A percentile compares a stretch with the other conserved stretches of the same genome.
Evolutionary conservation across 2,888 invertebrate species (phyloP).

Genomic region (Myopa tessellatipennis): DNA sequence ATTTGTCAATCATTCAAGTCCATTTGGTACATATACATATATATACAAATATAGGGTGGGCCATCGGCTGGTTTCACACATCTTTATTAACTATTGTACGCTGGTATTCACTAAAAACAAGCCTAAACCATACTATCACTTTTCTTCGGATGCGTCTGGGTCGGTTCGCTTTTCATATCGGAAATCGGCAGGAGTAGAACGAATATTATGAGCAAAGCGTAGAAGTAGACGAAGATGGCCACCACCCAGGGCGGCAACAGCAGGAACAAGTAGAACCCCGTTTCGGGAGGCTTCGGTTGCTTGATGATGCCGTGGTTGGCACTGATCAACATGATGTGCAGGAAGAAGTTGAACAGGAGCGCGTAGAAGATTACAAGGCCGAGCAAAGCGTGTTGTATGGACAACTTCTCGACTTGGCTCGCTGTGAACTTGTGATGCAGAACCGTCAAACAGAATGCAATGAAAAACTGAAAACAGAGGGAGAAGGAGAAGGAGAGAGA

Average conservation of each 20-base stretch:
- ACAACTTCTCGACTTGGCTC: background rate
- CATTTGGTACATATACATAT: too few relatives aligned
- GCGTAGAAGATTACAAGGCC: background rate
- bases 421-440: background rate
- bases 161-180: background rate
- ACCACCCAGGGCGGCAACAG: background rate
- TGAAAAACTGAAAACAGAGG: constrained; percentile 4
- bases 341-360: background rate
- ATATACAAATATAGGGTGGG: too few relatives aligned
- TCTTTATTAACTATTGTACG: too few relatives aligned
- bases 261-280: background rate
- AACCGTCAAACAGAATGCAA: background rate
- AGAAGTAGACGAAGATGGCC: background rate
- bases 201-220: background rate
- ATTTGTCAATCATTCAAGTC: too few relatives aligned
- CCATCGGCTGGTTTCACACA: too few relatives aligned
- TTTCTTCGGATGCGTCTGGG: background rate
- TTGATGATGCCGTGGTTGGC: background rate
- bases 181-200: background rate
- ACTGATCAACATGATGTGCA: background rate
- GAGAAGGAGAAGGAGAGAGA: background rate
- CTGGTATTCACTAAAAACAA: too few relatives aligned
- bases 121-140: background rate
- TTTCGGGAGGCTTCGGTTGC: background rate
- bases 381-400: background rate